phyloP scores from a whole-genome alignment of 2,888 invertebrate species.

The Ashinkailepas kermadecensis region DNA sequence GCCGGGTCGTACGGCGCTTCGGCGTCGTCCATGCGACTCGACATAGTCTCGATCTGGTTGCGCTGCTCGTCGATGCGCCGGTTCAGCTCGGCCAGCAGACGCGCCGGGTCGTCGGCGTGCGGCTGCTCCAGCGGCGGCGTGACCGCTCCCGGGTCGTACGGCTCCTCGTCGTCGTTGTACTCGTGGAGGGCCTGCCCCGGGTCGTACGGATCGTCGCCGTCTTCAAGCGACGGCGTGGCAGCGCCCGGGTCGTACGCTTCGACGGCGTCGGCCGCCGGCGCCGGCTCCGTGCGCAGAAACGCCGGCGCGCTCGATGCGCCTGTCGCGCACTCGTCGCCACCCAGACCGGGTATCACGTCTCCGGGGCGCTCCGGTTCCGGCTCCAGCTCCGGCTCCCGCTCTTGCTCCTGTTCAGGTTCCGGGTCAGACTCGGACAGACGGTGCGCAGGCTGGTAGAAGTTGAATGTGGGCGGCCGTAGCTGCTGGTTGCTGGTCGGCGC shows the following conservation, averaged over 20 bases:
- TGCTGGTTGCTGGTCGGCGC: not conserved
- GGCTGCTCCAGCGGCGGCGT: not conserved
- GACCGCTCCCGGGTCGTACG: conserved; percentile 10
- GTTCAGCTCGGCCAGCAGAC: conserved; percentile 6
- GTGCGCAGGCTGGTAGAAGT: conserved; percentile 1
- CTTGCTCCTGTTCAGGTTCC: not conserved
- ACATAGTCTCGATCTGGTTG: not conserved
- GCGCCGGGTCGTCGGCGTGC: not conserved
- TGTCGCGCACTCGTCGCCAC: not conserved
- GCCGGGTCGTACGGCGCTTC: conserved; percentile 21
- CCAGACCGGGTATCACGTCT: not conserved
- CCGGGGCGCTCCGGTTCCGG: not conserved
- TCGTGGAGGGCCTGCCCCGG: not conserved
- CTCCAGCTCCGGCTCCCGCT: not conserved
- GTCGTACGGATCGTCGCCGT: not conserved
- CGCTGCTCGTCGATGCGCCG: conserved; percentile 14
- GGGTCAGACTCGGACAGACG: not conserved
- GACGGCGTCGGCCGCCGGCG: not conserved
- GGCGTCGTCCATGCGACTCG: not conserved
- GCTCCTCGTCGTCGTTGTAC: not conserved
- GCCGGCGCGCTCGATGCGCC: not conserved
- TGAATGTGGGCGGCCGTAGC: not conserved
- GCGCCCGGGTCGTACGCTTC: conserved; percentile 2
- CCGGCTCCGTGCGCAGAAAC: not conserved
- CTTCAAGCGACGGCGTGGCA: not conserved